phyloP scores from a whole-genome alignment of 2,888 invertebrate genomes.

The Megaustenia siamemsis region DNA sequence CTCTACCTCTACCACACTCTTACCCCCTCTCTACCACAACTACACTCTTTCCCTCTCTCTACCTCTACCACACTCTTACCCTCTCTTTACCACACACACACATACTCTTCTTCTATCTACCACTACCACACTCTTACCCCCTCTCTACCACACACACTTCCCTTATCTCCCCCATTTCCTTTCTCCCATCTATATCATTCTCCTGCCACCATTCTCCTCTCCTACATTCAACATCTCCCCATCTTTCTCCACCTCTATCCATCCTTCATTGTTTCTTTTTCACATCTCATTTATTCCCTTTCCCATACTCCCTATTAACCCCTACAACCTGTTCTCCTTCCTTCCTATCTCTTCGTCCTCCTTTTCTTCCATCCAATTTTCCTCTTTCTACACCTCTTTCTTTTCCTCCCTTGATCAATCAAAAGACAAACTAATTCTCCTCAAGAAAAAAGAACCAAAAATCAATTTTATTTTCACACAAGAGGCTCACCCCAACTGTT shows the following conservation, averaged over 20 bases:
- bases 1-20: not conserved
- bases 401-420: not conserved
- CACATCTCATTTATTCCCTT: not conserved
- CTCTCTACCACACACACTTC: not conserved
- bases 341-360: not conserved
- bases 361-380: not conserved
- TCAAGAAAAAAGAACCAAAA: not conserved
- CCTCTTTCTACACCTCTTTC: not conserved
- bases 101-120: not conserved
- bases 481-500: not conserved
- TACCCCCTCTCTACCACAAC: not conserved
- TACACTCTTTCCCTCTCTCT: not conserved
- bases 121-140: not conserved
- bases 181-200: not conserved
- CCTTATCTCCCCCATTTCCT: not conserved
- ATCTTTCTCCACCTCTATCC: not conserved
- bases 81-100: slow-evolving; percentile 20
- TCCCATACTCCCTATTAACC: not conserved
- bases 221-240: not conserved
- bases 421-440: not conserved
- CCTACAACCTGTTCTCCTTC: not conserved
- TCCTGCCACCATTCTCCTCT: not conserved
- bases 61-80: not conserved
- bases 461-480: not conserved
- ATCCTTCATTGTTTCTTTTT: not conserved